Evolutionary conservation across 2,797 vertebrate genomes (phyloP).

Genomic region (Sebastes ruberrimus): DNA sequence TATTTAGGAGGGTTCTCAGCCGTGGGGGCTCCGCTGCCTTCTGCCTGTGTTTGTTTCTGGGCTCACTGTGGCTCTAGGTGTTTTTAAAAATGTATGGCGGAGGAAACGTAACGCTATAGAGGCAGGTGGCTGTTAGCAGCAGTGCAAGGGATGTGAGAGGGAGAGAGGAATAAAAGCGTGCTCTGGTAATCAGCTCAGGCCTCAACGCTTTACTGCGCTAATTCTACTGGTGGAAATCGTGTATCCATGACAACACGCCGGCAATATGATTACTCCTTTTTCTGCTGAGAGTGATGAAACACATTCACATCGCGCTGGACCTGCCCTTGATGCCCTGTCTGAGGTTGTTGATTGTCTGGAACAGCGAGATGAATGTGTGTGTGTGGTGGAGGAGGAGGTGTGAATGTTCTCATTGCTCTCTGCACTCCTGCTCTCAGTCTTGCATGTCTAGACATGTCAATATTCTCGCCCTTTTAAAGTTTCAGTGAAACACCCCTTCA

Average conservation of each 20-base stretch:
- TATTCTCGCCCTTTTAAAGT: slow-evolving; percentile 52
- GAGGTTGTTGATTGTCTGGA: slow-evolving; percentile 67
- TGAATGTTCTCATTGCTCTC: slow-evolving; percentile 61
- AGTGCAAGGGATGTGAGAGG: slow-evolving; percentile 51
- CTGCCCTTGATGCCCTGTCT: slow-evolving; percentile 66
- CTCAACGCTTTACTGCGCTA: slow-evolving; percentile 68
- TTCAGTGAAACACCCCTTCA: slow-evolving; percentile 55
- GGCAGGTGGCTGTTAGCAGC: slow-evolving; percentile 59
- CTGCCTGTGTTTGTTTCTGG: slow-evolving; percentile 60
- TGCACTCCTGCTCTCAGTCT: slow-evolving; percentile 41
- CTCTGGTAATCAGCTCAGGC: slow-evolving; percentile 63
- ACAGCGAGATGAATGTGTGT: slow-evolving; percentile 7
- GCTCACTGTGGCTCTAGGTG: slow-evolving; percentile 42
- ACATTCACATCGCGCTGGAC: slow-evolving; percentile 64
- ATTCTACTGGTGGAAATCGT: slow-evolving; percentile 63
- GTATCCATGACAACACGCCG: slow-evolving; percentile 80
- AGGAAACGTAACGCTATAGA: slow-evolving; percentile 58
- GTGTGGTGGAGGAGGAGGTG: slow-evolving; percentile 21
- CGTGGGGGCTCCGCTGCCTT: slow-evolving; percentile 49
- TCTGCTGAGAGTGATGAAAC: slow-evolving; percentile 59
- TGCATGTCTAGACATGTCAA: slow-evolving; percentile 71
- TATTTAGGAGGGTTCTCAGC: slow-evolving; percentile 69
- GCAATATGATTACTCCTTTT: slow-evolving; percentile 68
- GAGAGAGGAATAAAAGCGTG: slow-evolving; percentile 25
- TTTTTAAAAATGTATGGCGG: slow-evolving; percentile 66